Evolutionary conservation across 2,113 vertebrate species (phyloP), one percentile per base, ranked within the genome.

Genomic region (Capreolus pygargus): DNA sequence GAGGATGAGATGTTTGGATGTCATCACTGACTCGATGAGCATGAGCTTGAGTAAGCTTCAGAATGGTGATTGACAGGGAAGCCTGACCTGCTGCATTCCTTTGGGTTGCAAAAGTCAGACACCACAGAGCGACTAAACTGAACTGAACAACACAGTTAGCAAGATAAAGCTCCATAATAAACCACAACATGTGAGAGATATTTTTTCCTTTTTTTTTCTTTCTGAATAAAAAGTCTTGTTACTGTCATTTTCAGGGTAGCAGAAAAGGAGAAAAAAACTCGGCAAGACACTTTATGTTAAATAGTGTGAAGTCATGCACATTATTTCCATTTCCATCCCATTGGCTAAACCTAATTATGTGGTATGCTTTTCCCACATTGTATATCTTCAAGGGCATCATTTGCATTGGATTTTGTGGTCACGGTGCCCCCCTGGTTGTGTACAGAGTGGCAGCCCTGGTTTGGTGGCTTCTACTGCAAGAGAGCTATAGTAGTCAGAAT

Each of bases 121-220:
- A 39, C 19, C 17, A 39, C n/a, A 39, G 67, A 23, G 67, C 4
- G 19, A 36, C 4, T n/a, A 16, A 19, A 4, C 61, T 67, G 61
- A 67, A 70, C n/a, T 70, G 19, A 70, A 39, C n/a, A 23, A 70
- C n/a, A 70, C 9, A 70, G 17, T 67, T 55, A 85, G 3, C n/a
- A 91, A 91, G 33, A 30, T 78, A 78, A 64, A 28, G 8, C 43
- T 9, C 33, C n/a, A 16, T 76, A 88, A 57, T 27, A 82, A 47
- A 82, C 30, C 39, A 30, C 21, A 74, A 91, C 91, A 67, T 54
- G 82, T 4, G 50, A 33, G 30, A 55, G 0, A 61, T 50, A n/a
- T 74, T 39, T 39, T 94, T 96, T 88, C 6, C 6, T 64, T 87
- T 76, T 95, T 64, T 12, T 36, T 67, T n/a, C 10, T 94, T 83